These are phyloP conservation scores for Hyperoplus immaculatus DNA, from an alignment of 2,797 vertebrate species.

Conservation along the genomic window DNA sequence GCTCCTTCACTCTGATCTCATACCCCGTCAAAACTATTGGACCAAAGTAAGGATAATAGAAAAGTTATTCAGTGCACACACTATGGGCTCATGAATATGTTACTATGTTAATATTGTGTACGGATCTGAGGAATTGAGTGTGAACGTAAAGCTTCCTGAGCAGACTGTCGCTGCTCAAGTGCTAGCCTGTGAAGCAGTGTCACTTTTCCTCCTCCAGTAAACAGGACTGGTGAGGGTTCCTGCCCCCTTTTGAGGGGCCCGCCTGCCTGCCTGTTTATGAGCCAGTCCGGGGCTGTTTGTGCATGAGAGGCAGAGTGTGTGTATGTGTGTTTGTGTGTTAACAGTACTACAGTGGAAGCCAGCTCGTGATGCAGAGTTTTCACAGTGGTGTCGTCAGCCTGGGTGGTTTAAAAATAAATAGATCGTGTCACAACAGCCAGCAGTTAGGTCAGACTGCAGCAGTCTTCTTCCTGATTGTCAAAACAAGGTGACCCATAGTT, in stretches of 20 bases:
- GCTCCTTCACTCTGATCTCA: neutral
- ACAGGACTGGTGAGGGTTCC: constrained; percentile 81
- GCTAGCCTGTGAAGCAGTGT: constrained; percentile 77
- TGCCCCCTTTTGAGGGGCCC: constrained; percentile 85
- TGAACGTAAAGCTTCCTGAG: constrained; percentile 52
- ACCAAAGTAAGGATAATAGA: constrained; percentile 4
- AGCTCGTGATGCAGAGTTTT: constrained; percentile 78
- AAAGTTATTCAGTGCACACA: neutral
- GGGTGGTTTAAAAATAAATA: constrained; percentile 57
- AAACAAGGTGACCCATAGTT: constrained; percentile 26
- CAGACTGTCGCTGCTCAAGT: constrained; percentile 51
- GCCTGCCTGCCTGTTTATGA: constrained; percentile 86
- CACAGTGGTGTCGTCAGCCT: constrained; percentile 72
- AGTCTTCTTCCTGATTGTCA: constrained; percentile 33
- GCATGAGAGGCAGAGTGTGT: constrained; percentile 67
- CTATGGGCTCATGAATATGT: neutral
- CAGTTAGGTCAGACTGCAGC: constrained; percentile 29
- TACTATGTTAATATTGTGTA: neutral
- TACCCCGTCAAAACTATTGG: neutral
- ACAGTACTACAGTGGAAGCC: constrained; percentile 68
- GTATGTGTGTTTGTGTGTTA: constrained; percentile 61
- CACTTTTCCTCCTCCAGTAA: constrained; percentile 85
- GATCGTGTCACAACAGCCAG: constrained; percentile 33
- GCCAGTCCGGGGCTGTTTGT: constrained; percentile 79
- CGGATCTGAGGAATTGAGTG: constrained; percentile 28